Conservation (phyloP, 2,888 invertebrate species). For the Limnephilus marmoratus region DNA sequence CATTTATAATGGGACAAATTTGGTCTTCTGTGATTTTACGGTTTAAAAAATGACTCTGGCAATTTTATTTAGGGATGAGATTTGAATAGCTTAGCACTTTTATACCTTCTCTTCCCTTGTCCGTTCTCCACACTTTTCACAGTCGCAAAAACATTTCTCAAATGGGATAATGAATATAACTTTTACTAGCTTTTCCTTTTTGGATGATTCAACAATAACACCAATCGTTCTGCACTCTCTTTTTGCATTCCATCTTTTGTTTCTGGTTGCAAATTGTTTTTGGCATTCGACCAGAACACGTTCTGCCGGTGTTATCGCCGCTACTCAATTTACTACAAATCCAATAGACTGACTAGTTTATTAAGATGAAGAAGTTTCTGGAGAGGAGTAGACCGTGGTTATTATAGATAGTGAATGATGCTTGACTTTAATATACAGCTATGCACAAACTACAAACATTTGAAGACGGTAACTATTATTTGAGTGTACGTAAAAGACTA, state of each 20-base stretch:
- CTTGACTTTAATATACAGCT: too few species aligned
- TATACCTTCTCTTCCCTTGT: too few species aligned
- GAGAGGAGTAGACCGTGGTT: neutral
- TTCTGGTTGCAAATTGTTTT: constrained; percentile 12
- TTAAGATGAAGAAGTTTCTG: neutral
- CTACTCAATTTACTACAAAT: constrained; percentile 29
- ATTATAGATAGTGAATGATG: too few species aligned
- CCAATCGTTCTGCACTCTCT: constrained; percentile 16
- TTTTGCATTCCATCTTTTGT: constrained; percentile 15
- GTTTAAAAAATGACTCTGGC: too few species aligned
- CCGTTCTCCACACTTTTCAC: neutral
- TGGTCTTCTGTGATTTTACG: too few species aligned
- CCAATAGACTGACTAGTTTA: neutral
- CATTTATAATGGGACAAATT: too few species aligned
- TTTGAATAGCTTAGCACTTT: too few species aligned
- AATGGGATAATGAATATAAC: neutral
- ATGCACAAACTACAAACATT: too few species aligned
- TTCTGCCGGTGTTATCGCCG: constrained; percentile 22
- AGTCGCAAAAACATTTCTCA: neutral
- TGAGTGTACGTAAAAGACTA: too few species aligned
- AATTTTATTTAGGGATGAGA: too few species aligned
- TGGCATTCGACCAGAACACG: constrained; percentile 22
- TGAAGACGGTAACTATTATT: too few species aligned
- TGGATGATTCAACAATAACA: constrained; percentile 7
- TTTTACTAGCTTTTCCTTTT: neutral